phyloP scores from a whole-genome alignment of 1,140 invertebrate genomes.

The Matsumurasca onukii region DNA sequence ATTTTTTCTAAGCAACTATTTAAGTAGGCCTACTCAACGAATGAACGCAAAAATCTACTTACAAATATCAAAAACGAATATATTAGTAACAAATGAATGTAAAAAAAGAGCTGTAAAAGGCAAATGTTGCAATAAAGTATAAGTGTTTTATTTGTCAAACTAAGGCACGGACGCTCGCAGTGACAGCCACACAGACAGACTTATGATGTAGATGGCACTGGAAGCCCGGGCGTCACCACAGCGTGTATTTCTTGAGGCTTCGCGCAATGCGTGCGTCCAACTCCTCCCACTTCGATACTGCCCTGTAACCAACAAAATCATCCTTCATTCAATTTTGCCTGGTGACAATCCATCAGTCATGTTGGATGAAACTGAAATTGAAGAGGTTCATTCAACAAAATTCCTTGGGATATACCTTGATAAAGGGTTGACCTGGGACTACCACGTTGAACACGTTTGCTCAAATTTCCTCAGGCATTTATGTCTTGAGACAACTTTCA shows the following conservation, averaged over 20 bases:
- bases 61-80: not conserved
- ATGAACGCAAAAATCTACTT: not conserved
- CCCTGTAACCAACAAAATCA: constrained; percentile 19
- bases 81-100: not conserved
- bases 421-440: too few relatives aligned
- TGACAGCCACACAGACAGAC: not conserved
- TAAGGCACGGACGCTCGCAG: not conserved
- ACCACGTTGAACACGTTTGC: too few relatives aligned
- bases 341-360: too few relatives aligned
- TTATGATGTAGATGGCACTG: not conserved
- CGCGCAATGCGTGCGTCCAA: constrained; percentile 31
- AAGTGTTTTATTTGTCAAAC: constrained; percentile 2
- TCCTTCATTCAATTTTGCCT: not conserved
- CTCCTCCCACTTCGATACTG: constrained; percentile 34
- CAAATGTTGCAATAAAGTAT: not conserved
- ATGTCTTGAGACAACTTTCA: too few relatives aligned
- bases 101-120: not conserved
- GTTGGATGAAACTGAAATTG: too few relatives aligned
- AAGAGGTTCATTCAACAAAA: too few relatives aligned
- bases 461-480: too few relatives aligned
- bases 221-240: constrained; percentile 28
- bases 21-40: not conserved
- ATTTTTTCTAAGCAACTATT: not conserved
- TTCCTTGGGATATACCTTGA: too few relatives aligned
- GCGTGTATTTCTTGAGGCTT: constrained; percentile 33